These are phyloP conservation scores for Leptinotarsa haldemani DNA, from an alignment of 2,888 invertebrate species.

Conservation along the genomic window DNA sequence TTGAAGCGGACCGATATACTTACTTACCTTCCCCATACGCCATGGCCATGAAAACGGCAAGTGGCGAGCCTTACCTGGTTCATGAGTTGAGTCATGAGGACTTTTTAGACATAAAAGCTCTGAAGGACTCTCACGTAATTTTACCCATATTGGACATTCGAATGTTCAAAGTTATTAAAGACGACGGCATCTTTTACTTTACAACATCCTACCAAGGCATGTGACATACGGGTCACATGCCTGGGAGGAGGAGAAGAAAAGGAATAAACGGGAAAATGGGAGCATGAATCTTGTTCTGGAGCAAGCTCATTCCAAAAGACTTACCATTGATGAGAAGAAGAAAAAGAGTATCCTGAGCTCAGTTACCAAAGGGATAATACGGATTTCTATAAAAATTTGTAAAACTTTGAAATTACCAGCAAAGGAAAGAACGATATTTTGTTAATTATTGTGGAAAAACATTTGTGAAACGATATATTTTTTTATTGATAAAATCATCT, in stretches of 20 bases:
- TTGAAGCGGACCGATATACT: conserved; percentile 22
- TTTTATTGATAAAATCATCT: no score
- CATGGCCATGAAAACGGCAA: conserved; percentile 15
- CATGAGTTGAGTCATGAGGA: conserved; percentile 29
- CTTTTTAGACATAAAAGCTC: conserved; percentile 24
- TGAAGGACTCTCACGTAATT: conserved; percentile 17
- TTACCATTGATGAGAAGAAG: conserved; percentile 21
- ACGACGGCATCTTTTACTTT: neutral
- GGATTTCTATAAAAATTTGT: no score
- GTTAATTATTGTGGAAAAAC: no score
- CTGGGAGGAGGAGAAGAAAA: conserved; percentile 16
- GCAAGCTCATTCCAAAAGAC: conserved; percentile 18
- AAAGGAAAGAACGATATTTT: no score
- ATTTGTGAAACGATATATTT: no score
- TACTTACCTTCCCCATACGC: conserved; percentile 13
- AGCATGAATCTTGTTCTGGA: conserved; percentile 14
- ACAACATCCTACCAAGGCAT: conserved; percentile 24
- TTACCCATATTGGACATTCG: conserved; percentile 9
- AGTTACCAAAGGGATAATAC: neutral
- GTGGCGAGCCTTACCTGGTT: conserved; percentile 6
- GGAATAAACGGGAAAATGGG: neutral
- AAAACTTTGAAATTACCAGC: no score
- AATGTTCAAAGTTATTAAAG: no score
- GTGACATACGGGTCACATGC: conserved; percentile 20
- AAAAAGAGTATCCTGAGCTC: conserved; percentile 20